A percentile compares a stretch with the other conserved stretches of the same genome.
Evolutionary conservation across 2,888 invertebrate species (phyloP).

Genomic region (Thera britannica): DNA sequence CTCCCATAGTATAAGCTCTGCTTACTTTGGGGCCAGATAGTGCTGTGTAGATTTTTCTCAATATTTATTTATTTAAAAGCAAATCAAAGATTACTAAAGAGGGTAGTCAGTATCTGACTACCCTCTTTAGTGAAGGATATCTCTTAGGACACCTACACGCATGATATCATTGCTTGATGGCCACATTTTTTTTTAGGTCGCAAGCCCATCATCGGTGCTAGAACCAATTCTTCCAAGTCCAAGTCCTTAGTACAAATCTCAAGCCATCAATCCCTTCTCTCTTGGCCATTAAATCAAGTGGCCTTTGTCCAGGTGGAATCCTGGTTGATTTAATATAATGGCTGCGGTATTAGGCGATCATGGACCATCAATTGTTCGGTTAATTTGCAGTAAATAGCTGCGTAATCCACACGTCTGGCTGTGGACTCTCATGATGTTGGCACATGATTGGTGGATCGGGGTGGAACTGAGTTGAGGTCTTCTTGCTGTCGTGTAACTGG

Average conservation of each 20-base stretch:
- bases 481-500: too few species aligned
- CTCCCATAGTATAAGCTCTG: too few species aligned
- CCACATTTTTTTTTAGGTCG: too few species aligned
- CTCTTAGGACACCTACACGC: too few species aligned
- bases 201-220: too few species aligned
- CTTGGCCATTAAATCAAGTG: slow-evolving; percentile 73
- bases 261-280: slow-evolving; percentile 61
- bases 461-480: background rate
- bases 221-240: background rate
- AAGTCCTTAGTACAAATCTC: slow-evolving; percentile 11
- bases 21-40: too few species aligned
- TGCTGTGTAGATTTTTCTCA: too few species aligned
- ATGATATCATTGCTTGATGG: too few species aligned
- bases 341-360: slow-evolving; percentile 78
- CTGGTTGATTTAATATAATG: slow-evolving; percentile 82
- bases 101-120: too few species aligned
- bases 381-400: slow-evolving; percentile 78
- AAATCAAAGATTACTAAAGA: too few species aligned
- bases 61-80: too few species aligned
- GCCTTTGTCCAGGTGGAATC: slow-evolving; percentile 77
- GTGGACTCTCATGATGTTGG: slow-evolving; percentile 57
- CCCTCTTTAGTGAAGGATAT: too few species aligned
- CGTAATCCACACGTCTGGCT: slow-evolving; percentile 61
- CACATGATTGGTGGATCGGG: slow-evolving; percentile 35
- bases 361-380: slow-evolving; percentile 78